Evolutionary conservation across 2,888 invertebrate genomes (phyloP).

Genomic region (Alviniconcha strummeri): DNA sequence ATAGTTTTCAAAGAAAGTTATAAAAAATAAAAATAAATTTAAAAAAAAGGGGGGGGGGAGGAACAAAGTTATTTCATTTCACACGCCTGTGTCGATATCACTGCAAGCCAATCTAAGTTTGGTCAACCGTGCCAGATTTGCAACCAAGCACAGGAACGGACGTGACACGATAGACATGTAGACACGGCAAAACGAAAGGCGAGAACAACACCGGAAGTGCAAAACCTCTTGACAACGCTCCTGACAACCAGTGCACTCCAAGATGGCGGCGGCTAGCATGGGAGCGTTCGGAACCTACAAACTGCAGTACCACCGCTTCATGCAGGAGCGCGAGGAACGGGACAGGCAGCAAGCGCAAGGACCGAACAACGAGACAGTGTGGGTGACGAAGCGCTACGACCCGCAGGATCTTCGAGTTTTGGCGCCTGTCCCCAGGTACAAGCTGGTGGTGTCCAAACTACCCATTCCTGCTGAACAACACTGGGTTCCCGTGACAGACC

Average conservation of each 20-base stretch:
- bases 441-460: slow-evolving; percentile 53
- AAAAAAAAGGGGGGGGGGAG: neutral
- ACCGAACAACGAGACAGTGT: slow-evolving; percentile 55
- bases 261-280: slow-evolving; percentile 63
- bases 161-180: neutral
- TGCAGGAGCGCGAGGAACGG: slow-evolving; percentile 50
- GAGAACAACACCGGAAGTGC: slow-evolving; percentile 11
- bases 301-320: slow-evolving; percentile 56
- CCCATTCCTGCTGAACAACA: slow-evolving; percentile 53
- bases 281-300: slow-evolving; percentile 62
- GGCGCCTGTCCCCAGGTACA: slow-evolving; percentile 68
- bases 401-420: slow-evolving; percentile 64
- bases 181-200: neutral
- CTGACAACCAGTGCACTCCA: slow-evolving; percentile 36
- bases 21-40: neutral
- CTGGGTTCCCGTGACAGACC: slow-evolving; percentile 57
- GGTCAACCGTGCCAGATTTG: neutral
- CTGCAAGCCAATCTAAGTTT: neutral
- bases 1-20: neutral
- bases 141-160: neutral
- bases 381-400: slow-evolving; percentile 67
- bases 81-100: neutral
- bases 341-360: slow-evolving; percentile 39
- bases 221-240: slow-evolving; percentile 14
- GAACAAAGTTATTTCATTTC: neutral